Evolutionary conservation across 1,140 invertebrate species (phyloP).

Genomic region (Zaprionus nigranus): DNA sequence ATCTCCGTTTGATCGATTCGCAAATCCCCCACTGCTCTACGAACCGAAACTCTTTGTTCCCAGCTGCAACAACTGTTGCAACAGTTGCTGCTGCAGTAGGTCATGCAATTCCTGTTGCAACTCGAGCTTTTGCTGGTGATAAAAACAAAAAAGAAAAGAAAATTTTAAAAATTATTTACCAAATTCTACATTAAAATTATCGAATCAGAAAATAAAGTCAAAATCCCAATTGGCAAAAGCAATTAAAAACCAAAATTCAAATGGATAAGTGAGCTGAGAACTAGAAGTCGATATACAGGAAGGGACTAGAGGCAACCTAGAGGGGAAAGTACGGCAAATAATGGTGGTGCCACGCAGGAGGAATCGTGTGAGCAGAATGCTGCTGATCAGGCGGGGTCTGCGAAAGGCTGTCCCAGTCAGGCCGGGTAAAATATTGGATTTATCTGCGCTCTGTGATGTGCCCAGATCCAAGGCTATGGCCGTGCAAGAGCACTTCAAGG

Average conservation of each 20-base stretch:
- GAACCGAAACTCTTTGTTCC: constrained; percentile 37
- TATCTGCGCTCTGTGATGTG: constrained; percentile 10
- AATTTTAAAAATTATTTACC: neutral
- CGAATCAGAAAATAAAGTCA: neutral
- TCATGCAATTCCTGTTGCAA: constrained; percentile 5
- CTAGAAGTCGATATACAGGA: neutral
- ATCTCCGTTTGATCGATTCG: constrained; percentile 40
- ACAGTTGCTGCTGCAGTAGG: neutral
- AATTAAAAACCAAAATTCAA: neutral
- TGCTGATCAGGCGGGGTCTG: constrained; percentile 13
- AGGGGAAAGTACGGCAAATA: neutral
- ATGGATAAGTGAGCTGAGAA: neutral
- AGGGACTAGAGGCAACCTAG: neutral
- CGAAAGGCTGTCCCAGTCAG: neutral
- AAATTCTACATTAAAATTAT: neutral
- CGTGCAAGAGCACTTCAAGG: constrained; percentile 4
- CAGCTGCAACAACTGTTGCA: neutral
- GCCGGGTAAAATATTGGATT: neutral
- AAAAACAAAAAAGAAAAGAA: neutral
- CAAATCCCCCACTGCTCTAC: constrained; percentile 46
- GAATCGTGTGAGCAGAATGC: constrained; percentile 28
- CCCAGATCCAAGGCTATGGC: constrained; percentile 2
- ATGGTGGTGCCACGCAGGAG: constrained; percentile 9
- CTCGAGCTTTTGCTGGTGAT: constrained; percentile 19
- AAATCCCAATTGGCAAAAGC: neutral